Base-by-base conservation (phyloP, 2,113 vertebrate species). In the Chinchilla lanigera region DNA sequence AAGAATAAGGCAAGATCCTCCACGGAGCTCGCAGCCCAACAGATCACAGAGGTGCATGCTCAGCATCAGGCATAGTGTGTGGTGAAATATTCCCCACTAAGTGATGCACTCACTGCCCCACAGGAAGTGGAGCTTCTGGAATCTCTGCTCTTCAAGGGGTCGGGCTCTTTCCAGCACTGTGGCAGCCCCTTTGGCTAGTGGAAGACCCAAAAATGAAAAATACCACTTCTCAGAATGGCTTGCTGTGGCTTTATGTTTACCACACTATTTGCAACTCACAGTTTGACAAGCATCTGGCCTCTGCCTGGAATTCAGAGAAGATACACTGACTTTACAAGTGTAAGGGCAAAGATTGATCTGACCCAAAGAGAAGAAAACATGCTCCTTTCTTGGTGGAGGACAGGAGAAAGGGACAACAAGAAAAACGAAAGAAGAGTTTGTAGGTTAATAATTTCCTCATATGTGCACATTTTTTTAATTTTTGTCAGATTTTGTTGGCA, bases 1-100 rank as follows among this genome's bases (percentile, higher is more conserved):
- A 52, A 95, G 78, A 90, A 67, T 88, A 91, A 93, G 41, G 69
- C 22, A 56, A 89, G 63, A 85, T 54, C 13, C 54, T 86, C 33
- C 58, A 26, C 28, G 7, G 13, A 54, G 80, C 52, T 90, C 85
- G 82, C 30, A 52, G 84, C 26, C 73, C 83, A 61, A 63, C 24
- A 84, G 16, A 67, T 60, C n/a, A 58, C 58, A 73, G 38, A 82
- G 26, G n/a, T 13, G 22, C 38, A 61, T 83, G 38, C 75, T 81
- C 3, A 11, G 26, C 17, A 71, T 52, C 33, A 22, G 17, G 71
- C 73, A 67, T 13, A 83, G 20, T 24, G 47, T 13, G 17, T 6
- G 83, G 14, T 0, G 30, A 7, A 82, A 12, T 22, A 35, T 88
- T 73, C 54, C 35, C 95, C 69, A 10, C 9, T 41, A 41, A n/a